Conservation (phyloP, 1,140 invertebrate species). For the Diorhabda sublineata region DNA sequence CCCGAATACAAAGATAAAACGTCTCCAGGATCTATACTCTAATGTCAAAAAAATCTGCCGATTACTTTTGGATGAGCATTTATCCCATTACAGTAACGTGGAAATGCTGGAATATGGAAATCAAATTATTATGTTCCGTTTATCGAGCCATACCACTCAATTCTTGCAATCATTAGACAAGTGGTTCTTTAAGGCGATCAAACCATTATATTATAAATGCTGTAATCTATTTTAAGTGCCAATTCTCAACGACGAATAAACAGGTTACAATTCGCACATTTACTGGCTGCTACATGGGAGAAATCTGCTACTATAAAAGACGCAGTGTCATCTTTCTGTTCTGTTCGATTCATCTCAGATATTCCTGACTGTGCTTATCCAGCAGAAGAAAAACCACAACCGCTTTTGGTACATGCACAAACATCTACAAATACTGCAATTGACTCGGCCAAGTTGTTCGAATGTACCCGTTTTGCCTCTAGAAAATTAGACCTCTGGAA, state of each 20-base stretch:
- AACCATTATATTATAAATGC: neutral
- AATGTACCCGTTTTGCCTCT: too few relatives aligned
- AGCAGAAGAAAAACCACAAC: too few relatives aligned
- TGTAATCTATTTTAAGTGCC: neutral
- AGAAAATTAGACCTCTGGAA: too few relatives aligned
- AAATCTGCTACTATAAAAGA: neutral
- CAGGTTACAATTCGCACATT: neutral
- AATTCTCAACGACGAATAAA: neutral
- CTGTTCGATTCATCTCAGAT: too few relatives aligned
- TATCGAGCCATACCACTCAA: constrained; percentile 41
- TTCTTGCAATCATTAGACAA: constrained; percentile 33
- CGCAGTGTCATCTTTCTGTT: neutral
- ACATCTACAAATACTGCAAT: too few relatives aligned
- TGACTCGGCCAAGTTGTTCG: too few relatives aligned
- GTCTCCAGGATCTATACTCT: constrained; percentile 35
- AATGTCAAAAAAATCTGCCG: constrained; percentile 43
- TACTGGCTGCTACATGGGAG: neutral
- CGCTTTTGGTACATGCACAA: too few relatives aligned
- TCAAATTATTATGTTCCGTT: constrained; percentile 18
- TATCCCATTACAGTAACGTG: constrained; percentile 30
- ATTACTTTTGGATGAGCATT: constrained; percentile 40
- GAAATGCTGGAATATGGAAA: constrained; percentile 28
- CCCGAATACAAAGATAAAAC: neutral
- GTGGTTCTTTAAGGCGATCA: constrained; percentile 22
- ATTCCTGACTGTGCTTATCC: too few relatives aligned